phyloP scores from a whole-genome alignment of 2,888 invertebrate genomes.

The Drosophila kuntzei region DNA sequence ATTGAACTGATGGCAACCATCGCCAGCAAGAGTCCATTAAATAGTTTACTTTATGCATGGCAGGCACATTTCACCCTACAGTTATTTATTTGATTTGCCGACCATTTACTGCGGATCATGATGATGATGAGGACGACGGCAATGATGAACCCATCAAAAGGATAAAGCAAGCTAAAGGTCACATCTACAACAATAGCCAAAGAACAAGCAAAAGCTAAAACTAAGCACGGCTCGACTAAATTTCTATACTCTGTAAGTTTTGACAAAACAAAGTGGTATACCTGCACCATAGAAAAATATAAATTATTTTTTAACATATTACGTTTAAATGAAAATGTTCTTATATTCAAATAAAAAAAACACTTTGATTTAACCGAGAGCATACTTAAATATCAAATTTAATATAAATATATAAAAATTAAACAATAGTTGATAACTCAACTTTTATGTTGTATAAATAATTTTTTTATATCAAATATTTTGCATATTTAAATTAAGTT shows the following conservation, averaged over 20 bases:
- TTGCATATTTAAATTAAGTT: too few relatives aligned
- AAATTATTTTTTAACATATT: not conserved
- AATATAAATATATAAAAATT: too few relatives aligned
- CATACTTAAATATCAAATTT: too few relatives aligned
- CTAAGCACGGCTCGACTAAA: conserved; percentile 30
- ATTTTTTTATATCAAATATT: too few relatives aligned
- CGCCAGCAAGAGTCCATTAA: conserved; percentile 73
- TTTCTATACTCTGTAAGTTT: conserved; percentile 31
- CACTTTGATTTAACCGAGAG: not conserved
- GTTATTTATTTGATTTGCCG: conserved; percentile 76
- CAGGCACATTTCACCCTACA: conserved; percentile 74
- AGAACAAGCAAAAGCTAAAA: conserved; percentile 12
- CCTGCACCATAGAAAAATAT: not conserved
- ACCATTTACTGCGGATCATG: conserved; percentile 55
- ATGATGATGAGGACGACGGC: conserved; percentile 35
- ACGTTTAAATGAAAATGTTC: not conserved
- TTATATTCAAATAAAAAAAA: too few relatives aligned
- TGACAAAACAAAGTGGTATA: not conserved
- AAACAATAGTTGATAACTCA: too few relatives aligned
- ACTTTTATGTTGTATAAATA: too few relatives aligned
- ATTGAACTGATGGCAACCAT: conserved; percentile 60
- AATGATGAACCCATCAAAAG: conserved; percentile 73
- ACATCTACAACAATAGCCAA: conserved; percentile 47
- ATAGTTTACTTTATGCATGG: conserved; percentile 81
- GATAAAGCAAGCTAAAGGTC: conserved; percentile 62